Percentiles rank a stretch among this genome's conserved stretches.
Conservation (phyloP, 1,140 invertebrate species). For the Ridgeia piscesae region DNA sequence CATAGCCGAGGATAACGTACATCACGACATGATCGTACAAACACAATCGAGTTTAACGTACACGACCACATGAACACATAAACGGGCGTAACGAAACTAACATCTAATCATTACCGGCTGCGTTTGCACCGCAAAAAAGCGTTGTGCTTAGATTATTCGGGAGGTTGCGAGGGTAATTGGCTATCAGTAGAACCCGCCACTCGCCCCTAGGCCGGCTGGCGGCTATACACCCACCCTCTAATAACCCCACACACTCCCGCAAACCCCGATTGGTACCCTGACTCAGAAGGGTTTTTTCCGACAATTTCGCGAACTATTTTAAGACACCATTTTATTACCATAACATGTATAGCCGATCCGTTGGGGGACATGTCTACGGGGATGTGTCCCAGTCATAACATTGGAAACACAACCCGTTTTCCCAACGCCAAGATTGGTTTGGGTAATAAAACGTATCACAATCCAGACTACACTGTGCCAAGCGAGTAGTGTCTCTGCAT, state of each 20-base stretch:
- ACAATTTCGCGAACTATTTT: background rate
- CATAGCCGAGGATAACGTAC: background rate
- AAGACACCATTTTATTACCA: background rate
- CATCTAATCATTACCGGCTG: background rate
- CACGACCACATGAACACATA: background rate
- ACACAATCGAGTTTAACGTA: background rate
- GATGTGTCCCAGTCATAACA: background rate
- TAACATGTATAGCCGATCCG: background rate
- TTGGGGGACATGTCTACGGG: no score
- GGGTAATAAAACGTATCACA: background rate
- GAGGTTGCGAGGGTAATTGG: background rate
- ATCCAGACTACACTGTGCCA: no score
- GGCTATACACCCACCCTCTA: background rate
- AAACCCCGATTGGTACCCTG: background rate
- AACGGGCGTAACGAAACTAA: background rate
- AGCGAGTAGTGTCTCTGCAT: no score
- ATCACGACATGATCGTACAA: background rate
- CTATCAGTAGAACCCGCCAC: background rate
- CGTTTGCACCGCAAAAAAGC: background rate
- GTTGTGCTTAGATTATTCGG: background rate
- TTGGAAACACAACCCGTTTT: background rate
- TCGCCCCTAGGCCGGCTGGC: background rate
- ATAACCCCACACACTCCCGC: background rate
- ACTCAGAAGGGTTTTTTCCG: background rate
- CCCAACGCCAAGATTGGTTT: background rate